Evolutionary conservation across 1,140 invertebrate species (phyloP).

Genomic region (Sinonovacula constricta): DNA sequence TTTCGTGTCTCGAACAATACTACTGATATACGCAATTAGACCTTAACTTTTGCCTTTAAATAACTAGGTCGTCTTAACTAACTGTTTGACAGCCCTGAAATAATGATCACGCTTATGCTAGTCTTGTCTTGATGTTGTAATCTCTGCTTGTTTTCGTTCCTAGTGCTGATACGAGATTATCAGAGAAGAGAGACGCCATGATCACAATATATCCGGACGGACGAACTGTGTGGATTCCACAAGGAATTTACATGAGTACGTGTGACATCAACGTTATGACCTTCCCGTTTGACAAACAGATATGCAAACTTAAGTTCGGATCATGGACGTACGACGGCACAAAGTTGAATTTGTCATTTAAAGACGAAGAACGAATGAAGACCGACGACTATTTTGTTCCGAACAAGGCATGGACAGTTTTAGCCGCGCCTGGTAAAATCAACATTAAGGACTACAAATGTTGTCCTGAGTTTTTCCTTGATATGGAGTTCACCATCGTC

Average conservation of each 20-base stretch:
- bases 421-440: slow-evolving; percentile 63
- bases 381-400: slow-evolving; percentile 69
- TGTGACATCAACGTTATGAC: slow-evolving; percentile 85
- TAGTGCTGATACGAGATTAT: slow-evolving; percentile 76
- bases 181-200: slow-evolving; percentile 74
- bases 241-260: slow-evolving; percentile 98
- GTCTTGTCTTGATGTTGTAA: too few relatives aligned
- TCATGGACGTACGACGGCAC: slow-evolving; percentile 77
- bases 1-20: too few relatives aligned
- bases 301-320: slow-evolving; percentile 77
- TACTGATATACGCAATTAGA: too few relatives aligned
- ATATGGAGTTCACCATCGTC: slow-evolving; percentile 75
- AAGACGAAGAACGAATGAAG: slow-evolving; percentile 37
- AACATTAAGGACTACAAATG: slow-evolving; percentile 74
- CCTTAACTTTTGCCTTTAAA: too few relatives aligned
- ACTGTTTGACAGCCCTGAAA: too few relatives aligned
- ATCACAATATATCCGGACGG: slow-evolving; percentile 86
- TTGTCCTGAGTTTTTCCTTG: slow-evolving; percentile 74
- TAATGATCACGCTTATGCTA: too few relatives aligned
- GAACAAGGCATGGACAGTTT: slow-evolving; percentile 78
- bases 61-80: too few relatives aligned
- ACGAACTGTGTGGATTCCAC: slow-evolving; percentile 96
- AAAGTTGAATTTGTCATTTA: slow-evolving; percentile 70
- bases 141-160: too few relatives aligned
- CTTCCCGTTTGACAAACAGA: slow-evolving; percentile 78